Conservation (phyloP, 2,888 invertebrate genomes). For the Drosophila nr. perissopoda region DNA sequence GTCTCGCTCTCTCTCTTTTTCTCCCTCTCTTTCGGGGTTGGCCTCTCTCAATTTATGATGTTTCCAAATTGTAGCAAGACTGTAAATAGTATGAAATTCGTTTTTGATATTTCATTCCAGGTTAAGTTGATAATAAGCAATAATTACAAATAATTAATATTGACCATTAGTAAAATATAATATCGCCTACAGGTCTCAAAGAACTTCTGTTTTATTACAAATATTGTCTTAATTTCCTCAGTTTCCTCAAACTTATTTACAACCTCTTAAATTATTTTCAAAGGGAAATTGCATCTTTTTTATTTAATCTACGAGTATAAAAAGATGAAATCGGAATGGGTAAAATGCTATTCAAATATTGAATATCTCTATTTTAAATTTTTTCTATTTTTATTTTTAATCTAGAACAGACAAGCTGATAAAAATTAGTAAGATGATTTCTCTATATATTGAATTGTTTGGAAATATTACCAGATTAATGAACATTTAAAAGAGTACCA, state of each 20-base stretch:
- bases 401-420: not conserved
- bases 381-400: not conserved
- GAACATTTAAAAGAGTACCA: not conserved
- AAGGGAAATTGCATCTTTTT: not conserved
- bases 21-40: constrained; percentile 15
- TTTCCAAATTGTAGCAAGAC: constrained; percentile 32
- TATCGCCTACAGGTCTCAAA: not conserved
- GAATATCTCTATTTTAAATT: not conserved
- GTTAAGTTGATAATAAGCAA: not conserved
- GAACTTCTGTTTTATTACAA: not conserved
- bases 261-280: not conserved
- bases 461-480: not conserved
- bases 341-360: not conserved
- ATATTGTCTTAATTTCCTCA: not conserved
- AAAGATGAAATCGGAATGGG: not conserved
- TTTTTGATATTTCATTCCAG: not conserved
- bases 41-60: constrained; percentile 10
- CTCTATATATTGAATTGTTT: not conserved
- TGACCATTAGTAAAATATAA: not conserved
- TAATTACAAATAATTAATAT: not conserved
- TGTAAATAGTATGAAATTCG: constrained; percentile 30
- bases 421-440: not conserved
- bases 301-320: not conserved
- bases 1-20: constrained; percentile 29
- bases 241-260: not conserved